Evolutionary conservation across 2,888 invertebrate species (phyloP).

Genomic region (Cataglyphis livida): DNA sequence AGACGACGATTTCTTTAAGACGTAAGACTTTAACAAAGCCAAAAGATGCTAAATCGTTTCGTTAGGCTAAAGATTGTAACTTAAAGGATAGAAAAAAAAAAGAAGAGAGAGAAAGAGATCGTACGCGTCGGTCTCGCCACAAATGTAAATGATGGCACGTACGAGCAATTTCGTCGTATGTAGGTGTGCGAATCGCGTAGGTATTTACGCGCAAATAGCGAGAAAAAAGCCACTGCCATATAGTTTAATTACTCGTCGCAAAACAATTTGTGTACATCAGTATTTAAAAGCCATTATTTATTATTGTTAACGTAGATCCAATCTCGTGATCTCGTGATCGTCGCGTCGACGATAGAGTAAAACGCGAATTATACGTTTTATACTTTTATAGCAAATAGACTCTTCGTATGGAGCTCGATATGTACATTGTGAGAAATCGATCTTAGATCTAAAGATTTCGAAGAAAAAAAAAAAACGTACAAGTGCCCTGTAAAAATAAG

Average conservation of each 20-base stretch:
- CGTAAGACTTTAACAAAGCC: conserved; percentile 83
- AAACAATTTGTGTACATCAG: conserved; percentile 84
- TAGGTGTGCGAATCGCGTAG: conserved; percentile 42
- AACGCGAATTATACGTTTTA: conserved; percentile 78
- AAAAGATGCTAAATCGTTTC: conserved; percentile 82
- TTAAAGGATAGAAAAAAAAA: conserved; percentile 15
- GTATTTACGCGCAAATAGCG: conserved; percentile 65
- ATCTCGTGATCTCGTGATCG: conserved; percentile 57
- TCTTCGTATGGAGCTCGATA: conserved; percentile 16
- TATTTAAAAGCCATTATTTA: conserved; percentile 84
- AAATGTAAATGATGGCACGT: conserved; percentile 63
- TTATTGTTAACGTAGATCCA: conserved; percentile 79
- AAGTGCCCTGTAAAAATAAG: conserved; percentile 64
- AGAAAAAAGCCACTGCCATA: conserved; percentile 82
- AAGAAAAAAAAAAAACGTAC: conserved; percentile 30
- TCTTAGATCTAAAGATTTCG: not conserved
- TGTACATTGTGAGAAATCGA: conserved; percentile 27
- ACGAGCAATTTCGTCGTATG: conserved; percentile 48
- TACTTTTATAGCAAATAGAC: conserved; percentile 78
- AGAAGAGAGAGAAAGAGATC: not conserved
- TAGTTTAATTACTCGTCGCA: conserved; percentile 76
- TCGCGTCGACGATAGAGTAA: conserved; percentile 43
- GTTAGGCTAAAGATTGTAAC: conserved; percentile 42
- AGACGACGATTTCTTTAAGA: conserved; percentile 58
- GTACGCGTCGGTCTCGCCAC: conserved; percentile 15